Percentiles rank a stretch among this genome's conserved stretches.
phyloP scores from a whole-genome alignment of 2,797 vertebrate species.

The Euphonia xanthogaster region DNA sequence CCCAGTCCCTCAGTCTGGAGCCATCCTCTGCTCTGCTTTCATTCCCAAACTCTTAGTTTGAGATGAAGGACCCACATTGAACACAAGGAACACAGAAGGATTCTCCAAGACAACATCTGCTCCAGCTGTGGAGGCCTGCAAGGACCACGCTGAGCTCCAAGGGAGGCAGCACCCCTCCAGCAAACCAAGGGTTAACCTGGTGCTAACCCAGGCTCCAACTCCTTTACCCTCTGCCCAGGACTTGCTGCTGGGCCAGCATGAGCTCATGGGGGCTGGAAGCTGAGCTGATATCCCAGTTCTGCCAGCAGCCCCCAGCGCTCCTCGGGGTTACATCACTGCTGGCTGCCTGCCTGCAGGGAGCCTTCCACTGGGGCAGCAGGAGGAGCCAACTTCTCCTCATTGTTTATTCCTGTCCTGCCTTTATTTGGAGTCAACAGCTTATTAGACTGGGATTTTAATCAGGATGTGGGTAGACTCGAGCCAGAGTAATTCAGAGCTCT shows the following conservation, averaged over 20 bases:
- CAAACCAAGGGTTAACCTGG: neutral
- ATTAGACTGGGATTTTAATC: slow-evolving; percentile 44
- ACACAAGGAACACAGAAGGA: neutral
- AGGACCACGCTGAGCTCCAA: neutral
- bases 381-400: slow-evolving; percentile 38
- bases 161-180: neutral
- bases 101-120: neutral
- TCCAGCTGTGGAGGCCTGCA: neutral
- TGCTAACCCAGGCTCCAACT: rapidly evolving
- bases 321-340: slow-evolving; percentile 53
- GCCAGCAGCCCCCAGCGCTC: neutral
- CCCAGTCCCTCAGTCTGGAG: neutral
- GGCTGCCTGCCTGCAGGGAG: slow-evolving; percentile 55
- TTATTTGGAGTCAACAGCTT: slow-evolving; percentile 63
- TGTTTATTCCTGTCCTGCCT: slow-evolving; percentile 58
- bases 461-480: slow-evolving; percentile 8
- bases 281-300: slow-evolving; percentile 45
- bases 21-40: neutral
- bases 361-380: slow-evolving; percentile 18
- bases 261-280: slow-evolving; percentile 62
- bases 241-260: slow-evolving; percentile 28
- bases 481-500: neutral
- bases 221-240: neutral
- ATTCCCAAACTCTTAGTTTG: neutral
- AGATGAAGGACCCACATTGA: neutral